These are phyloP conservation scores for Idaea biselata DNA, from an alignment of 2,888 invertebrate genomes.

Conservation along the genomic window DNA sequence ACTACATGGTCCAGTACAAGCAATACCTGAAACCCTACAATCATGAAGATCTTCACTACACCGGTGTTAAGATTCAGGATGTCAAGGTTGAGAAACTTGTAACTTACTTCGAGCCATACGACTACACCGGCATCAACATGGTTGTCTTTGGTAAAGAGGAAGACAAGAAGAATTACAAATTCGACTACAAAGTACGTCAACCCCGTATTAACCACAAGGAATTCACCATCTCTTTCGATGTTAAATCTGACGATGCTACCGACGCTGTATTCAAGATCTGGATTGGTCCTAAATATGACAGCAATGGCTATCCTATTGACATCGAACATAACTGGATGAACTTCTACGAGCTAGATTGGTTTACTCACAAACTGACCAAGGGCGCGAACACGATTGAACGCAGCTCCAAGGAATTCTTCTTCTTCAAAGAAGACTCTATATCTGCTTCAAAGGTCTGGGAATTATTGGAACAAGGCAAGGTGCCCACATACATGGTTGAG, in stretches of 20 bases:
- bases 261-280: constrained; percentile 83
- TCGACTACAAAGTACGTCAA: constrained; percentile 82
- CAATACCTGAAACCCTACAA: constrained; percentile 80
- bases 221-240: constrained; percentile 81
- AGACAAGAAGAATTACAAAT: constrained; percentile 46
- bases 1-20: constrained; percentile 82
- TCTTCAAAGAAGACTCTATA: constrained; percentile 82
- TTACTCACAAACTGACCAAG: constrained; percentile 77
- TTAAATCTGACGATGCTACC: constrained; percentile 80
- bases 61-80: constrained; percentile 82
- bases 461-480: constrained; percentile 74
- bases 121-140: constrained; percentile 82
- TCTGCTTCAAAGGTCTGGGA: constrained; percentile 81
- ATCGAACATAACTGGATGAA: constrained; percentile 81
- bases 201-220: constrained; percentile 85
- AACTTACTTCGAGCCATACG: constrained; percentile 85
- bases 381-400: constrained; percentile 85
- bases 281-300: constrained; percentile 85
- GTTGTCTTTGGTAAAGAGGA: constrained; percentile 50
- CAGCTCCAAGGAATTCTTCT: constrained; percentile 83
- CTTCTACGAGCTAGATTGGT: constrained; percentile 83
- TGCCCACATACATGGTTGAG: constrained; percentile 77
- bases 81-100: constrained; percentile 82
- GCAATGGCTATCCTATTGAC: constrained; percentile 70
- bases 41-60: constrained; percentile 78